These are phyloP conservation scores for Pampusana beccarii DNA, from an alignment of 2,113 vertebrate genomes.

Conservation along the genomic window DNA sequence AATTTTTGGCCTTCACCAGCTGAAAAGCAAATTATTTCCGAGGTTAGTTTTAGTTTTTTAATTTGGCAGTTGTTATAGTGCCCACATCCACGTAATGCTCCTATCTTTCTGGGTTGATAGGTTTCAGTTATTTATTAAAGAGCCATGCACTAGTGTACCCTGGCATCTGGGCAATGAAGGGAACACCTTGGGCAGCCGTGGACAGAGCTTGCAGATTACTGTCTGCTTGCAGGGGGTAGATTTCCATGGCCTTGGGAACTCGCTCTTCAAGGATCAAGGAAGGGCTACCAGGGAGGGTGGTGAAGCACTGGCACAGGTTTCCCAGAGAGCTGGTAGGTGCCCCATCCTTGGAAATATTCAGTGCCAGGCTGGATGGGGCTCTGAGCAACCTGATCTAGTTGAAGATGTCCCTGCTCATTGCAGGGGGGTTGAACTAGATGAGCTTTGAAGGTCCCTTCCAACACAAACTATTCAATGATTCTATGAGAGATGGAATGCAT, in stretches of 20 bases:
- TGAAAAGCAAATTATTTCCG: neutral
- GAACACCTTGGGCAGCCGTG: neutral
- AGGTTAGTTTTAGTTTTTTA: neutral
- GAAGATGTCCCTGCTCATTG: too few species aligned
- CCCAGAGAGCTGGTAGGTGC: too few species aligned
- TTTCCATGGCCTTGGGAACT: neutral
- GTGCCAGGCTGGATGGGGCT: too few species aligned
- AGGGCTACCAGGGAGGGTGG: neutral
- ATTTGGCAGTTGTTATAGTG: neutral
- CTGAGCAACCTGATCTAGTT: too few species aligned
- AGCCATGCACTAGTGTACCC: neutral
- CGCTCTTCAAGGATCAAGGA: neutral
- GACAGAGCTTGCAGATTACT: neutral
- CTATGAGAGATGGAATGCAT: neutral
- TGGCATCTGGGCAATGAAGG: neutral
- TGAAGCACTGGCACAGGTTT: too few species aligned
- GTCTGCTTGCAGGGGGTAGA: neutral
- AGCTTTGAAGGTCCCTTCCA: too few species aligned
- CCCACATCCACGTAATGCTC: accelerated
- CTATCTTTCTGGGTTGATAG: neutral
- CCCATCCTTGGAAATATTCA: too few species aligned
- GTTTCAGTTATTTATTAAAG: neutral
- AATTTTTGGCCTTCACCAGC: neutral
- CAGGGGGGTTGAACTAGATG: too few species aligned
- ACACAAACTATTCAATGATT: too few species aligned